Evolutionary conservation across 1,140 invertebrate species (phyloP).

Genomic region (Ephestia elutella): DNA sequence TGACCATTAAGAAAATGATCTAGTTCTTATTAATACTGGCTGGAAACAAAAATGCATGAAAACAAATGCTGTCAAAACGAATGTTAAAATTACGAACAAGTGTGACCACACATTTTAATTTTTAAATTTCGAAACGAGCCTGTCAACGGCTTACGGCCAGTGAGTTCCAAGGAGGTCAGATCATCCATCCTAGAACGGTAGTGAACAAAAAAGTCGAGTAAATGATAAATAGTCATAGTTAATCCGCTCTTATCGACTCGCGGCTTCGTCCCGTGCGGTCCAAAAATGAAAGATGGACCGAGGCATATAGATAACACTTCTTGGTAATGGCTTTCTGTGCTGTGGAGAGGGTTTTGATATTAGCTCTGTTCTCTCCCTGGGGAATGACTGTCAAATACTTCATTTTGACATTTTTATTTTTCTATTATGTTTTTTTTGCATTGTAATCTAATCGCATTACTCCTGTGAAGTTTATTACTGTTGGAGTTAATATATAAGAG

Average conservation of each 20-base stretch:
- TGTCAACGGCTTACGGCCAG: conserved; percentile 16
- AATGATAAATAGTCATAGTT: conserved; percentile 70
- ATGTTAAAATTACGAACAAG: background rate
- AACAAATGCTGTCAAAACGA: background rate
- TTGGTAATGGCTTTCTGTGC: conserved; percentile 55
- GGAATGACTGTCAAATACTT: background rate
- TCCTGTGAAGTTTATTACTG: background rate
- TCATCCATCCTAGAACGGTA: conserved; percentile 48
- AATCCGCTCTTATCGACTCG: conserved; percentile 64
- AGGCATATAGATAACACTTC: conserved; percentile 57
- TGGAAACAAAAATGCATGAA: background rate
- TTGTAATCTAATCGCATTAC: background rate
- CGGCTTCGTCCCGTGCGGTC: conserved; percentile 60
- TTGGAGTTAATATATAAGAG: too few species aligned
- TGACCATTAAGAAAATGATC: too few species aligned
- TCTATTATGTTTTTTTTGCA: too few species aligned
- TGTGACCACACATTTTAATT: background rate
- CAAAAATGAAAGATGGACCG: conserved; percentile 69
- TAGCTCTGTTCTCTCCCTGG: conserved; percentile 6
- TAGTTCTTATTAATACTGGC: too few species aligned
- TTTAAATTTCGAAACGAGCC: background rate
- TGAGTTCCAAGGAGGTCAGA: conserved; percentile 35
- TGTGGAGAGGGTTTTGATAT: conserved; percentile 25
- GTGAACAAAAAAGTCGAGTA: conserved; percentile 59
- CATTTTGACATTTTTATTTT: background rate